Conservation (phyloP, 1,140 invertebrate genomes). For the Drosophila simulans region DNA sequence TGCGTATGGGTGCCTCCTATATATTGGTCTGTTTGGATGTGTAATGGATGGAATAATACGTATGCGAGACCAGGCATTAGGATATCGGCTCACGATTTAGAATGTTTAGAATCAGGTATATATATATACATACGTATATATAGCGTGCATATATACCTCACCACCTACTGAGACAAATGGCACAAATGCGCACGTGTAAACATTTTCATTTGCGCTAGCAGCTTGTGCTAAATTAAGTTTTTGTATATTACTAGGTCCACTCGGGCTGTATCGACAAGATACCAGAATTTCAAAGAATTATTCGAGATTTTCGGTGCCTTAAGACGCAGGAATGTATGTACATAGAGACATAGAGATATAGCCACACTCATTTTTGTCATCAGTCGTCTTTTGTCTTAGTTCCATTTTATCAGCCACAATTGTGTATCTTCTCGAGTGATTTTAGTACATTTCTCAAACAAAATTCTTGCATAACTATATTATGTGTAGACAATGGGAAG, state of each 20-base stretch:
- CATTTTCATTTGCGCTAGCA: slow-evolving; percentile 69
- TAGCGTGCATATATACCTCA: neutral
- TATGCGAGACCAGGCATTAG: slow-evolving; percentile 25
- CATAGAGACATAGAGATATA: slow-evolving; percentile 17
- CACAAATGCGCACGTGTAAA: slow-evolving; percentile 51
- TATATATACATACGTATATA: neutral
- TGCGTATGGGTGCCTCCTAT: slow-evolving; percentile 13
- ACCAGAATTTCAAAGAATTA: slow-evolving; percentile 50
- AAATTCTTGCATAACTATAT: slow-evolving; percentile 49
- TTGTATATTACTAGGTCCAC: slow-evolving; percentile 73
- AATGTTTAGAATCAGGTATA: slow-evolving; percentile 32
- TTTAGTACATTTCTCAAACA: slow-evolving; percentile 38
- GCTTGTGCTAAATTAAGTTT: slow-evolving; percentile 78
- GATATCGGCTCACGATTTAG: slow-evolving; percentile 21
- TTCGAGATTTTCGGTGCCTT: slow-evolving; percentile 60
- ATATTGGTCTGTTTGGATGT: neutral
- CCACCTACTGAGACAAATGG: slow-evolving; percentile 30
- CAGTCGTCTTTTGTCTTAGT: slow-evolving; percentile 39
- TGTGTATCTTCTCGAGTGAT: slow-evolving; percentile 36
- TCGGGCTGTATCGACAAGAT: slow-evolving; percentile 35
- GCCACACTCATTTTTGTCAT: slow-evolving; percentile 36
- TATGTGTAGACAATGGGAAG: slow-evolving; percentile 36
- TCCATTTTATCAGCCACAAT: slow-evolving; percentile 49
- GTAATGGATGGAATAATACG: slow-evolving; percentile 31
- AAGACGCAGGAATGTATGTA: slow-evolving; percentile 37